Evolutionary conservation across 2,113 vertebrate species (phyloP), one percentile per base, ranked within the genome.

Genomic region (Chelonoidis abingdonii): DNA sequence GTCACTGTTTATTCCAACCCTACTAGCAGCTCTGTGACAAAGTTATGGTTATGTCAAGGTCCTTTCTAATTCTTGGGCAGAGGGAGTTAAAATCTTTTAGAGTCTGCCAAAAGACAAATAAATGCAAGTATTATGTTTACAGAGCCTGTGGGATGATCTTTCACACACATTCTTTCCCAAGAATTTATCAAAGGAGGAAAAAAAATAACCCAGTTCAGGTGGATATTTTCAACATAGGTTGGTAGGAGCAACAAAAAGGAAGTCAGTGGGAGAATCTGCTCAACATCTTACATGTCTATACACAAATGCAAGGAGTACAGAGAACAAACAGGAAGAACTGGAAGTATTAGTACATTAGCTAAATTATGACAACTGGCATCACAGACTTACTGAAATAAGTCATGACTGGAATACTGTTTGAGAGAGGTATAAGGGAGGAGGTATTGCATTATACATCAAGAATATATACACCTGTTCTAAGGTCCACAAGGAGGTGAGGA

Each of bases 61-160:
- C 35, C 83, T 78, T 94, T 50, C 12, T 84, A 72, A 38, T 54
- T 53, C 59, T 44, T 69, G 16, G 65, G 65, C 8, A n/a, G 11
- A 50, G 75, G 80, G 86, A 90, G 87, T 87, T 65, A 82, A 82
- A 72, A 84, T 10, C 10, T 79, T 88, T 88, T 54, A 38, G 41
- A 95, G 76, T 93, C 95, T 87, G 83, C 65, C 38, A 10, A 83
- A 49, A 81, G 57, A 82, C 81, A 16, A 87, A 47, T 10, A 76
- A 47, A 22, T 78, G 75, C 84, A 89, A 88, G 69, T 53, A n/a
- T 83, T 6, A 9, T 21, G 57, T 90, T 92, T 84, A 53, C 81
- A 93, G 57, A 92, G 92, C 90, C 93, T 89, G 85, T 88, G 44
- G 27, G 87, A 76, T 95, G 89, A 96, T 91, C 86, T 95, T 94